These are phyloP conservation scores for Gorilla gorilla DNA, from an alignment of 2,113 vertebrate species.

Conservation along the genomic window DNA sequence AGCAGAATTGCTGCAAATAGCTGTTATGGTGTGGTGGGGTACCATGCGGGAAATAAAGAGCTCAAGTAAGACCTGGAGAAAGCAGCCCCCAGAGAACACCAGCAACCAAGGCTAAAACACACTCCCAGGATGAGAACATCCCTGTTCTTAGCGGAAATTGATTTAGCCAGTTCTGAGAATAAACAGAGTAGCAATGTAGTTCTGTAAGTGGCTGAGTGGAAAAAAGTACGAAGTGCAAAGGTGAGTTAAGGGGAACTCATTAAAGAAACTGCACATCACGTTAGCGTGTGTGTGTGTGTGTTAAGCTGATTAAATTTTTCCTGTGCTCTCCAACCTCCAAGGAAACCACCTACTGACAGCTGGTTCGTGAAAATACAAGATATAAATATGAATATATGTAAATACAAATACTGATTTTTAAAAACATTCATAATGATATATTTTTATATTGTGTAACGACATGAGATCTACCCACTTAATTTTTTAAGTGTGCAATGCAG, in stretches of 20 bases:
- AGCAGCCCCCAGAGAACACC: not conserved
- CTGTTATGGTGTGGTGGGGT: not conserved
- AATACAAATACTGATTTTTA: not conserved
- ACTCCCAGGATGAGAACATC: not conserved
- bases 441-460: not conserved
- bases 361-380: not conserved
- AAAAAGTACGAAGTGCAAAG: not conserved
- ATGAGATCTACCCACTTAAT: not conserved
- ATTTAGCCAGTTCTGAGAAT: not conserved
- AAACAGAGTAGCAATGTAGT: not conserved
- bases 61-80: not conserved
- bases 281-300: not conserved
- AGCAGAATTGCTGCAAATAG: not conserved
- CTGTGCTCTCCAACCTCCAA: not conserved
- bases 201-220: not conserved
- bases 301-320: not conserved
- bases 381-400: not conserved
- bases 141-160: not conserved
- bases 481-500: not conserved
- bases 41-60: not conserved
- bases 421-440: not conserved
- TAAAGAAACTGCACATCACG: not conserved
- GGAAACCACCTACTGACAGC: not conserved
- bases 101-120: not conserved
- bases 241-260: not conserved